Evolutionary conservation across 2,113 vertebrate species (phyloP).

Genomic region (Notothenia coriiceps): DNA sequence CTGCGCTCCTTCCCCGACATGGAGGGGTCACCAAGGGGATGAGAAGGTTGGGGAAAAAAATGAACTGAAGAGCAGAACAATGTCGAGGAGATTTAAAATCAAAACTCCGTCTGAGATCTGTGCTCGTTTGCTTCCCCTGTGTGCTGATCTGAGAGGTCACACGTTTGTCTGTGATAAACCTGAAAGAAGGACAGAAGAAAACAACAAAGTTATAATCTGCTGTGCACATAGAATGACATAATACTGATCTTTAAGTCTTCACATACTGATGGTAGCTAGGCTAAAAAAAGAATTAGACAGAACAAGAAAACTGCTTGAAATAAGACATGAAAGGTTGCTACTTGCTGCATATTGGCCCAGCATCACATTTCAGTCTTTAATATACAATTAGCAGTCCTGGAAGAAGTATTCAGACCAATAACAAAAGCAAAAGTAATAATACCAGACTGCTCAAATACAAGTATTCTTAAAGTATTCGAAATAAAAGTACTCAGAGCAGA

Average conservation of each 20-base stretch:
- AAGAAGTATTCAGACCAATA: too few species aligned
- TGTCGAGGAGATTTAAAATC: neutral
- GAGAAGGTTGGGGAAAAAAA: neutral
- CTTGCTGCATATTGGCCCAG: too few species aligned
- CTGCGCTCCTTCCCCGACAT: conserved; percentile 95
- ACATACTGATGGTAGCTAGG: conserved; percentile 3
- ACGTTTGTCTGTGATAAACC: conserved; percentile 24
- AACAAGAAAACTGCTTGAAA: too few species aligned
- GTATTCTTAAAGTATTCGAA: too few species aligned
- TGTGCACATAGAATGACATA: conserved; percentile 20
- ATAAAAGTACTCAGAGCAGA: too few species aligned
- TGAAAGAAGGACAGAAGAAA: conserved; percentile 25
- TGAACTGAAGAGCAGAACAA: conserved; percentile 6
- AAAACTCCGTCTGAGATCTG: conserved; percentile 6
- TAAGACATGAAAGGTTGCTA: too few species aligned
- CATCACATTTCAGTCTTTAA: too few species aligned
- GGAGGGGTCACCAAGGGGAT: conserved; percentile 78
- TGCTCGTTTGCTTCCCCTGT: neutral
- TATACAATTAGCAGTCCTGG: too few species aligned
- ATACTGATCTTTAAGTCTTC: neutral
- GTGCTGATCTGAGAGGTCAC: conserved; percentile 27
- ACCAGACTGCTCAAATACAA: too few species aligned
- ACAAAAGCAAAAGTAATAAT: too few species aligned
- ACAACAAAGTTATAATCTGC: conserved; percentile 1
- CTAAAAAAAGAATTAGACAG: neutral